Evolutionary conservation across 2,113 vertebrate genomes (phyloP).

Genomic region (Pao palembangensis): DNA sequence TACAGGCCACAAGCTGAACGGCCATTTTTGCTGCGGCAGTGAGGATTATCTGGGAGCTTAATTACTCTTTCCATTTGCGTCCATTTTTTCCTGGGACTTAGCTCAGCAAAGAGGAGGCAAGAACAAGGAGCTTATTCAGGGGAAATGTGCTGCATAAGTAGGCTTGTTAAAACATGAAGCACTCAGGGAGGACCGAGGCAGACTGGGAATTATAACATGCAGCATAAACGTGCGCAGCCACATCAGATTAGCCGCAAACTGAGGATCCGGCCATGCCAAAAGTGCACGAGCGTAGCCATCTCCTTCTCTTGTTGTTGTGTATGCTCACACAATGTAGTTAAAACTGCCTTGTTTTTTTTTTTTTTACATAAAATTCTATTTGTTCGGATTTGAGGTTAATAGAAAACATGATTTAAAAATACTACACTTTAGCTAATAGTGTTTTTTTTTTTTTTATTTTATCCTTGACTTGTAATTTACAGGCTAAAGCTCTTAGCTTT

Average conservation of each 20-base stretch:
- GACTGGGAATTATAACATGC: not conserved
- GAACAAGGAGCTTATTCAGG: slow-evolving; percentile 40
- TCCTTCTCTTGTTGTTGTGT: too few species aligned
- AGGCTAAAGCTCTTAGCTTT: too few species aligned
- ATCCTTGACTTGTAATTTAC: too few species aligned
- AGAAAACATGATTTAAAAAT: too few species aligned
- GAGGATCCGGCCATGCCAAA: not conserved
- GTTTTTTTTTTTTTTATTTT: too few species aligned
- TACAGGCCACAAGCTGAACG: slow-evolving; percentile 62
- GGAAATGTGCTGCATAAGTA: slow-evolving; percentile 17
- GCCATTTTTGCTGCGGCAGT: slow-evolving; percentile 63
- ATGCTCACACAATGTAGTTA: too few species aligned
- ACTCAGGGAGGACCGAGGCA: not conserved
- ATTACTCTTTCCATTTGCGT: slow-evolving; percentile 52
- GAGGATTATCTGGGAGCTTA: slow-evolving; percentile 63
- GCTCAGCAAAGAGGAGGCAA: slow-evolving; percentile 45
- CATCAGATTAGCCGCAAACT: not conserved
- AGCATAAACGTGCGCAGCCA: not conserved
- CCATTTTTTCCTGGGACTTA: slow-evolving; percentile 36
- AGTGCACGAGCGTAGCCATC: too few species aligned
- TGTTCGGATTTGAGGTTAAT: too few species aligned
- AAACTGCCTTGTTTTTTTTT: too few species aligned
- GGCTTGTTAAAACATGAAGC: slow-evolving; percentile 1
- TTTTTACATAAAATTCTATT: too few species aligned
- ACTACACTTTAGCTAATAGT: too few species aligned